phyloP scores from a whole-genome alignment of 2,113 vertebrate genomes.

The Odocoileus hemionus region DNA sequence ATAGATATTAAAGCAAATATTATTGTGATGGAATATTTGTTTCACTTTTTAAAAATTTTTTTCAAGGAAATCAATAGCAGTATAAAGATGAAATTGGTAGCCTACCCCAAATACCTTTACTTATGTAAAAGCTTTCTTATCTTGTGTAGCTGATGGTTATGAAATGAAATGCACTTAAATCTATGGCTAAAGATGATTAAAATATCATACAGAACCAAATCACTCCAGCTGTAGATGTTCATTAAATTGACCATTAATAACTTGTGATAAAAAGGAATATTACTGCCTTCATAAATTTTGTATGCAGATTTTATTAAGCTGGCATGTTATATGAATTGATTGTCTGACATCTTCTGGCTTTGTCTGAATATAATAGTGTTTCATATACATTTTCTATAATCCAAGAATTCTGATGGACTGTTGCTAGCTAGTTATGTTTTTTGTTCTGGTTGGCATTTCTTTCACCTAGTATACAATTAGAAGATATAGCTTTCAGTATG shows the following conservation, averaged over 20 bases:
- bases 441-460: slow-evolving; percentile 67
- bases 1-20: slow-evolving; percentile 58
- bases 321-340: slow-evolving; percentile 85
- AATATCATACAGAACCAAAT: slow-evolving; percentile 83
- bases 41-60: slow-evolving; percentile 56
- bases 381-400: slow-evolving; percentile 77
- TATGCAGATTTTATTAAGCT: slow-evolving; percentile 88
- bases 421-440: slow-evolving; percentile 72
- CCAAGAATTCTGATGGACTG: slow-evolving; percentile 77
- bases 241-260: slow-evolving; percentile 91
- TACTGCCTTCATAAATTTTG: slow-evolving; percentile 86
- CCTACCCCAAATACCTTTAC: slow-evolving; percentile 63
- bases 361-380: slow-evolving; percentile 83
- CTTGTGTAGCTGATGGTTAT: slow-evolving; percentile 76
- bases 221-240: slow-evolving; percentile 84
- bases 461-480: slow-evolving; percentile 59
- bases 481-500: slow-evolving; percentile 40
- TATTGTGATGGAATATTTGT: slow-evolving; percentile 46
- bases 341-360: slow-evolving; percentile 82
- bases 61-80: slow-evolving; percentile 76
- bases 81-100: slow-evolving; percentile 72
- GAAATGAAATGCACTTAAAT: slow-evolving; percentile 82
- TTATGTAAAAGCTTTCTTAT: slow-evolving; percentile 76
- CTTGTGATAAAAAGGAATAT: slow-evolving; percentile 85
- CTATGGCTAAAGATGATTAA: slow-evolving; percentile 80